These are phyloP conservation scores for Corynorhinus townsendii DNA, from an alignment of 2,113 vertebrate species.

Conservation along the genomic window DNA sequence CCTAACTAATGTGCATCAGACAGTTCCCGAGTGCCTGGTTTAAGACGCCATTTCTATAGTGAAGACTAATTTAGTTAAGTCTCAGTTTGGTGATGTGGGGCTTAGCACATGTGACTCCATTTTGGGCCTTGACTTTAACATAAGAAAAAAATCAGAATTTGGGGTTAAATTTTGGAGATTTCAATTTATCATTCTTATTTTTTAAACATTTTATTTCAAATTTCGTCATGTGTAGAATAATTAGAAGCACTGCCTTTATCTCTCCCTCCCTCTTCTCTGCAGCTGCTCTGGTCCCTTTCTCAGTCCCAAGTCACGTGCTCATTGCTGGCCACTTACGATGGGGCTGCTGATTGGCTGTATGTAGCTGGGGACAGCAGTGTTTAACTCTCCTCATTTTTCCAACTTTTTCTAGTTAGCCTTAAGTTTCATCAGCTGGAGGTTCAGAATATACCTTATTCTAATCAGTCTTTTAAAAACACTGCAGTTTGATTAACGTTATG, in stretches of 20 bases:
- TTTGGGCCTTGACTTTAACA: background rate
- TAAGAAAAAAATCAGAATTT: background rate
- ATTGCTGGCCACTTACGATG: accelerated
- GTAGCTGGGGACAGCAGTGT: background rate
- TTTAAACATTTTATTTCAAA: background rate
- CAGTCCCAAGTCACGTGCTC: background rate
- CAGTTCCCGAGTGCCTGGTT: background rate
- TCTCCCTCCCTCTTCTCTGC: background rate
- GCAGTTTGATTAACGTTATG: background rate
- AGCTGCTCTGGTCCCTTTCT: background rate
- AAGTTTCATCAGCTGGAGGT: background rate
- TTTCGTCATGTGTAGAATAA: background rate
- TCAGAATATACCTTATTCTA: background rate
- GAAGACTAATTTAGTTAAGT: background rate
- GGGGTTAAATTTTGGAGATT: background rate
- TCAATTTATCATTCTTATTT: background rate
- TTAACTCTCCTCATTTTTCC: background rate
- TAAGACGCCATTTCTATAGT: background rate
- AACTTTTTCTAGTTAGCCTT: background rate
- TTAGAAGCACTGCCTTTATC: background rate
- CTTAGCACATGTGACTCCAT: background rate
- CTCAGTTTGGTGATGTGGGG: background rate
- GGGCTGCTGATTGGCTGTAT: background rate
- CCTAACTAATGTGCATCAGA: background rate
- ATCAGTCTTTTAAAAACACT: background rate